These are phyloP conservation scores for Diorhabda carinulata DNA, from an alignment of 1,140 invertebrate species.

Conservation along the genomic window DNA sequence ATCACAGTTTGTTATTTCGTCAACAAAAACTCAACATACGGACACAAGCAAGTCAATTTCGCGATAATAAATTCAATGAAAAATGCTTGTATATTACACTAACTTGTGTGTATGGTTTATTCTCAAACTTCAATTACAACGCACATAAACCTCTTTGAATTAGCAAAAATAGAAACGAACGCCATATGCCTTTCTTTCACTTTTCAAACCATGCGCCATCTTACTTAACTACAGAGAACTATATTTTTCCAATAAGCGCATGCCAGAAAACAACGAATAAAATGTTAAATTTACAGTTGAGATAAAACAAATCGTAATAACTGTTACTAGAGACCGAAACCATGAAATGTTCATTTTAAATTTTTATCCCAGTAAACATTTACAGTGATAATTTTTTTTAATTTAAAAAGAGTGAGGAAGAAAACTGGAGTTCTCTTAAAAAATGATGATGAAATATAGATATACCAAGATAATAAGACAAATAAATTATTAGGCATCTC, in stretches of 20 bases:
- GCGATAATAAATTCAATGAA: slow-evolving; percentile 31
- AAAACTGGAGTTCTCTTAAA: no score
- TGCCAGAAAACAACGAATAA: not conserved
- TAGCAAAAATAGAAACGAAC: slow-evolving; percentile 45
- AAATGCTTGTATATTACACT: slow-evolving; percentile 29
- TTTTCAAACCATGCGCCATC: slow-evolving; percentile 27
- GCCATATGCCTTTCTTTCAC: slow-evolving; percentile 44
- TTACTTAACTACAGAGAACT: slow-evolving; percentile 22
- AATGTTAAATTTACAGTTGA: not conserved
- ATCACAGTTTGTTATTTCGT: slow-evolving; percentile 43
- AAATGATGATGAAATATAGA: no score
- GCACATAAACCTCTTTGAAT: slow-evolving; percentile 34
- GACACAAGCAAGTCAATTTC: slow-evolving; percentile 36
- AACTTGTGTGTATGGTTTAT: slow-evolving; percentile 22
- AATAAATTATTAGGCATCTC: no score
- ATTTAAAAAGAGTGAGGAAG: no score
- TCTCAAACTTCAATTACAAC: slow-evolving; percentile 28
- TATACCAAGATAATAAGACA: no score
- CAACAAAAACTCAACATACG: slow-evolving; percentile 44
- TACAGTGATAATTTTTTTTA: no score
- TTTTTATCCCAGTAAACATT: no score
- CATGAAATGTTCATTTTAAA: no score
- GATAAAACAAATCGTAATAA: not conserved
- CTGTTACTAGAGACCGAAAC: no score
- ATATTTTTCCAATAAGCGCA: not conserved